phyloP scores from a whole-genome alignment of 2,797 vertebrate species.

The Sylvilagus floridanus region DNA sequence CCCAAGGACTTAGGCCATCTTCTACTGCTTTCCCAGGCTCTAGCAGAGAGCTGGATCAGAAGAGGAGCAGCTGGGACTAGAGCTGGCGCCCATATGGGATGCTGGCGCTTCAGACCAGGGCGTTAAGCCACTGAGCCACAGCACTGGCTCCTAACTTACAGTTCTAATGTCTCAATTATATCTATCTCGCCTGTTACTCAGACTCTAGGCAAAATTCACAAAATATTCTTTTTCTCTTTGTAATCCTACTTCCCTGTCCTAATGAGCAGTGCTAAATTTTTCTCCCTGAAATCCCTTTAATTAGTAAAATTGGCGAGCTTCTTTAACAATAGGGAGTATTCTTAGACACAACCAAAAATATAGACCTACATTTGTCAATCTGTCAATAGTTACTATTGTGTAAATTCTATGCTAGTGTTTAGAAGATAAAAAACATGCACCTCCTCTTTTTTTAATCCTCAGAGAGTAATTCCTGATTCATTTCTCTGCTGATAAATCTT shows the following conservation, averaged over 20 bases:
- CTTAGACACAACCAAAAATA: slow-evolving; percentile 21
- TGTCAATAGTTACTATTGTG: neutral
- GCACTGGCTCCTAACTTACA: neutral
- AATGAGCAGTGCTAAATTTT: neutral
- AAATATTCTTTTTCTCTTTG: neutral
- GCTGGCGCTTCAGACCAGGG: no score
- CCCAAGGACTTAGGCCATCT: no score
- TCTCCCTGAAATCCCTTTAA: neutral
- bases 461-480: neutral
- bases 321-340: neutral
- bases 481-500: neutral
- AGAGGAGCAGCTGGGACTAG: no score
- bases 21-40: no score
- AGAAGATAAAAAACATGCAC: neutral
- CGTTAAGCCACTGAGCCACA: no score
- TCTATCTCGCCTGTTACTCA: neutral
- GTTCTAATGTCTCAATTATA: neutral
- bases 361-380: neutral
- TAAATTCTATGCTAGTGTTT: neutral
- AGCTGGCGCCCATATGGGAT: no score
- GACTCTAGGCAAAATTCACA: neutral
- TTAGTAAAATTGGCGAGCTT: slow-evolving; percentile 4
- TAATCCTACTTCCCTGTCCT: neutral
- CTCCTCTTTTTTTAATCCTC: neutral
- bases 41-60: no score